Conservation (phyloP, 2,113 vertebrate genomes). For the Nibea albiflora region DNA sequence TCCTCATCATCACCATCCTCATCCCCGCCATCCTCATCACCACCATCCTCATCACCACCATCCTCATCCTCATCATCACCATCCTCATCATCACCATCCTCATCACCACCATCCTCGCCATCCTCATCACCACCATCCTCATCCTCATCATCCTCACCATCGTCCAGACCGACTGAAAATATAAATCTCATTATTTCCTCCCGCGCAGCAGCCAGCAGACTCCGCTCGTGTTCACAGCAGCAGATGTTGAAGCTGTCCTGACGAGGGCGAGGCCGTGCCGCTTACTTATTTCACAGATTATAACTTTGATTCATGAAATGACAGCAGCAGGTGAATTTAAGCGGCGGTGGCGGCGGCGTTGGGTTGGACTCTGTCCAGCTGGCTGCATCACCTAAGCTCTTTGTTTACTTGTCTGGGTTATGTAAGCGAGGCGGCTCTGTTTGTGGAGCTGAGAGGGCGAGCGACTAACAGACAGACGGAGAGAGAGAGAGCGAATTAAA, state of each 20-base stretch:
- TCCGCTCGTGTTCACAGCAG: background rate
- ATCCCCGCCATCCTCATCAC: background rate
- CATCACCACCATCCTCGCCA: background rate
- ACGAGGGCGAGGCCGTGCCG: background rate
- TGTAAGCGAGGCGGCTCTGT: slow-evolving; percentile 32
- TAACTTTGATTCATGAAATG: background rate
- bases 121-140: no score
- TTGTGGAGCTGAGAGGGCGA: background rate
- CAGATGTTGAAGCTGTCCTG: background rate
- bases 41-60: no score
- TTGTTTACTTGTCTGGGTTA: slow-evolving; percentile 24
- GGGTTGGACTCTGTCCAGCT: slow-evolving; percentile 1
- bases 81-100: no score
- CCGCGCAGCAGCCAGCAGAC: background rate
- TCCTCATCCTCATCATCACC: no score
- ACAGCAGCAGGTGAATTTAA: slow-evolving; percentile 5
- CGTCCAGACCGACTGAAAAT: background rate
- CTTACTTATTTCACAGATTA: background rate
- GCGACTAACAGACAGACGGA: background rate
- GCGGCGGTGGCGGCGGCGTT: background rate
- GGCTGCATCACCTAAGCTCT: slow-evolving; percentile 21
- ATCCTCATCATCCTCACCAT: no score
- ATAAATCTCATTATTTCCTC: background rate
- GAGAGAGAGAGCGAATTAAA: background rate
- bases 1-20: no score